Base-by-base conservation (phyloP, 2,797 vertebrate species). In the Hemitrygon akajei region DNA sequence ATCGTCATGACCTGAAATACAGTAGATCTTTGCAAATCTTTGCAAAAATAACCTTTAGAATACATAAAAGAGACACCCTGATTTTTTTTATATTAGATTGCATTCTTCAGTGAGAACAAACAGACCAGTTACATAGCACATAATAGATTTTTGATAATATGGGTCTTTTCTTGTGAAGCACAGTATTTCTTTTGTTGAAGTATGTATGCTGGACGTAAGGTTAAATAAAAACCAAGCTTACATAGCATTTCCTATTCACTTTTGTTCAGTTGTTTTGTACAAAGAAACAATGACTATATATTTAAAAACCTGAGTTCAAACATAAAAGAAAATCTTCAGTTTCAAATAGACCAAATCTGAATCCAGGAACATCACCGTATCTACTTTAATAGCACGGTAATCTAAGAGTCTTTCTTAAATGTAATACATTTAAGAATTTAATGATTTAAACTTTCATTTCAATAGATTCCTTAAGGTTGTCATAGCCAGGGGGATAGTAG, bases 91-190 rank as follows among this genome's bases (percentile, higher is more conserved):
- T 73, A 47, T 47, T 37, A 73, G 69, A 75, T 92, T 71, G 69
- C 89, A 92, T 75, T 92, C 69, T 30, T 22, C 34, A 73, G 69
- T 27, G 37, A 73, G 89, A 92, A 92, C 89, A 92, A 92, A 71
- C 69, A 75, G 63, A 30, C 25, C 69, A 92, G 40, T 92, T 92
- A 92, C 37, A 27, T 66, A 73, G 37, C 89, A 92, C 4, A 92
- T 12, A 92, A 92, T 92, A 14, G 89, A 37, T 30, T 92, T 92
- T 27, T 73, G 66, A 73, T 47, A 75, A 71, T 92, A 27, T 47
- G 22, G 89, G 47, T 25, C 89, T 73, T 73, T 47, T 71, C 12
- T 75, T 92, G 37, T 47, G 34, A 75, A 37, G 89, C 1, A 73
- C 89, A 92, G 66, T 56, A 56, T 75, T 30, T 34, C 69, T 92